Percentiles rank a stretch among this genome's conserved stretches.
Conservation (phyloP, 2,888 invertebrate species). For the Monoplex corrugatus region DNA sequence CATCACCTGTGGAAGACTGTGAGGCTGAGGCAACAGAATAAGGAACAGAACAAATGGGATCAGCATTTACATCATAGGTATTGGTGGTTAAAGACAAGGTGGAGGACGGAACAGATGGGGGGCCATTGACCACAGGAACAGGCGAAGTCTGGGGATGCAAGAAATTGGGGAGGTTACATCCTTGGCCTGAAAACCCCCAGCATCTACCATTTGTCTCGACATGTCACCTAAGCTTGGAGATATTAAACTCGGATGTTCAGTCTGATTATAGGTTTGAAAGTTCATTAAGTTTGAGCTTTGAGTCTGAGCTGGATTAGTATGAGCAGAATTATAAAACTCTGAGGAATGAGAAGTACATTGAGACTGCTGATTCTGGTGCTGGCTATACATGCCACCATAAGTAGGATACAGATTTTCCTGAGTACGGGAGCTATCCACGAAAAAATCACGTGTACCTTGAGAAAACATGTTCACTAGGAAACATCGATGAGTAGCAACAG, state of each 20-base stretch:
- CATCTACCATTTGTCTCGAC: not conserved
- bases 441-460: constrained; percentile 17
- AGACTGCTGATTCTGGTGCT: constrained; percentile 16
- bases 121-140: too few species aligned
- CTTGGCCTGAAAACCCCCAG: not conserved
- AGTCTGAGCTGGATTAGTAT: not conserved
- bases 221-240: not conserved
- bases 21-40: constrained; percentile 5
- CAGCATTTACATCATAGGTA: not conserved
- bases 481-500: not conserved
- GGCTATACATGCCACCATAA: not conserved
- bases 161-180: not conserved
- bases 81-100: not conserved
- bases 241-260: not conserved
- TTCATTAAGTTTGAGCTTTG: constrained; percentile 17
- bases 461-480: constrained; percentile 8
- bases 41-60: not conserved
- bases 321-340: not conserved
- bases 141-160: too few species aligned
- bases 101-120: not conserved
- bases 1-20: not conserved
- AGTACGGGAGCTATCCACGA: not conserved
- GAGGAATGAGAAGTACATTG: not conserved
- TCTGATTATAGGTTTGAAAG: constrained; percentile 4
- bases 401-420: not conserved